Conservation (phyloP, 37 sponge, comb jelly and placozoan genomes). For the Axinella damicornis region DNA sequence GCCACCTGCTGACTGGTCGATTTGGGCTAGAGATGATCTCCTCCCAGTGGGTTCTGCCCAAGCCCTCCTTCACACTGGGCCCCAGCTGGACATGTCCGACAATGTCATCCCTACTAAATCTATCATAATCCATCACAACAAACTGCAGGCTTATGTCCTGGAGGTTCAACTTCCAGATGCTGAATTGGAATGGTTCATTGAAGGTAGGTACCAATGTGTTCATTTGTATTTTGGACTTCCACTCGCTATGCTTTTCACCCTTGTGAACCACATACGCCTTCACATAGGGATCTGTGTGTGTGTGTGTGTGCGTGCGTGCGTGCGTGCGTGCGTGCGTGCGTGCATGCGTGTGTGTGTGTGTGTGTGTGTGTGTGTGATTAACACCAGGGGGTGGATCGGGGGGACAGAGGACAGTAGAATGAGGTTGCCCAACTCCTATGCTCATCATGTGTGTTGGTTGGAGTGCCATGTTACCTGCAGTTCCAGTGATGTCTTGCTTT, state of each 20-base stretch:
- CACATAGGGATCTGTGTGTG: constrained; percentile 75
- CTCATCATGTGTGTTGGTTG: too few relatives aligned
- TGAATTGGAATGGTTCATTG: constrained; percentile 80
- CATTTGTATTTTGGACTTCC: constrained; percentile 67
- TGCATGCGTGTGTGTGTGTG: constrained; percentile 16
- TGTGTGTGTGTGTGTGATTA: constrained; percentile 22
- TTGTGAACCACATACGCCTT: constrained; percentile 53
- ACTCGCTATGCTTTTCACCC: constrained; percentile 37
- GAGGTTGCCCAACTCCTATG: too few relatives aligned
- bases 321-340: not conserved
- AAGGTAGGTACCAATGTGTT: constrained; percentile 63
- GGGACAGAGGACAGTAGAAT: not conserved
- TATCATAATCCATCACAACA: too few relatives aligned
- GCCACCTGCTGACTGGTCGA: constrained; percentile 60
- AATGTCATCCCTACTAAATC: constrained; percentile 37
- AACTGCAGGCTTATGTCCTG: constrained; percentile 13
- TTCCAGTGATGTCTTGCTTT: constrained; percentile 29
- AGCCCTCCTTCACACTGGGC: not conserved
- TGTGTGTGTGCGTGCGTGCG: constrained; percentile 16
- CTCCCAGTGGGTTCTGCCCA: constrained; percentile 60
- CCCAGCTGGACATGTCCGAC: constrained; percentile 50
- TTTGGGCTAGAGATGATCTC: constrained; percentile 43
- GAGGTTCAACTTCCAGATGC: constrained; percentile 12
- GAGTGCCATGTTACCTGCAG: too few relatives aligned
- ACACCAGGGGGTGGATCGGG: not conserved